Evolutionary conservation across 2,888 invertebrate genomes (phyloP).

Genomic region (Erannis defoliaria): DNA sequence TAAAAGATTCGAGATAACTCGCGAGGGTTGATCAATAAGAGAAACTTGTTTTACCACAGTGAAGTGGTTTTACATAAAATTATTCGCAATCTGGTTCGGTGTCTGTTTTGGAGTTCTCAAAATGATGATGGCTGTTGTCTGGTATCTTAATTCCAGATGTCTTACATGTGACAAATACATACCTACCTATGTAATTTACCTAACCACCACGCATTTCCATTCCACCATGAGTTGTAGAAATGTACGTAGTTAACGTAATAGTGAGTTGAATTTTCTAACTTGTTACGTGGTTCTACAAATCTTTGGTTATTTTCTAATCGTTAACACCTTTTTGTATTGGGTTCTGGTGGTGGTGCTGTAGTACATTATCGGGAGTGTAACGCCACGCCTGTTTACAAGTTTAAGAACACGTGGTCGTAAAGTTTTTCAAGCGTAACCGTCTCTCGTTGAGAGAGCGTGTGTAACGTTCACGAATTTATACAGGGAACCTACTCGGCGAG

Average conservation of each 20-base stretch:
- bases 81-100: slow-evolving; percentile 14
- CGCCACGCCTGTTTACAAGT: slow-evolving; percentile 30
- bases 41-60: slow-evolving; percentile 27
- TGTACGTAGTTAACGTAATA: not conserved
- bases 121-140: not conserved
- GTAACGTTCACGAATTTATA: slow-evolving; percentile 51
- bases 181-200: not conserved
- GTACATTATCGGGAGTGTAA: slow-evolving; percentile 11
- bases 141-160: not conserved
- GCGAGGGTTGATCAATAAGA: slow-evolving; percentile 24
- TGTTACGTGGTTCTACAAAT: not conserved
- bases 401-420: slow-evolving; percentile 46
- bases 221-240: not conserved
- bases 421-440: slow-evolving; percentile 50
- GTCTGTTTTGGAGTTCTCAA: slow-evolving; percentile 6
- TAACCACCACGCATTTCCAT: not conserved
- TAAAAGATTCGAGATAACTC: slow-evolving; percentile 12
- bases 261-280: not conserved
- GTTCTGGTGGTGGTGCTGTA: slow-evolving; percentile 1
- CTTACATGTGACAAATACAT: not conserved
- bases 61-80: slow-evolving; percentile 14
- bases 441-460: slow-evolving; percentile 42
- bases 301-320: not conserved
- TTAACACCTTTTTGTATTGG: slow-evolving; percentile 8
- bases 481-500: slow-evolving; percentile 51